Percentiles rank a stretch among this genome's conserved stretches.
Evolutionary conservation across 2,888 invertebrate species (phyloP).

Genomic region (Oscheius sp.): DNA sequence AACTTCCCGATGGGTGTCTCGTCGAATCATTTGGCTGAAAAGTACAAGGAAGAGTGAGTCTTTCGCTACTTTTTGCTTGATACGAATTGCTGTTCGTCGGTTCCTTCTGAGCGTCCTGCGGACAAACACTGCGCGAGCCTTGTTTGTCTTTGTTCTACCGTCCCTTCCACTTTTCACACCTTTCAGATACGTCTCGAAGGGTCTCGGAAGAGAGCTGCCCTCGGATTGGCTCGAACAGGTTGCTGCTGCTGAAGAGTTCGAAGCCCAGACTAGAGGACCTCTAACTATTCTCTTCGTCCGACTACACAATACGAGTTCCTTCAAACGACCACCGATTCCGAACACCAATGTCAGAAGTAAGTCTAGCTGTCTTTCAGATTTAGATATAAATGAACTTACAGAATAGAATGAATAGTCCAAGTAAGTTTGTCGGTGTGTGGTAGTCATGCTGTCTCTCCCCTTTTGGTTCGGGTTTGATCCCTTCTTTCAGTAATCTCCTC

Average conservation of each 20-base stretch:
- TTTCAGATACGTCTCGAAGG: constrained; percentile 57
- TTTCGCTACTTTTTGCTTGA: constrained; percentile 1
- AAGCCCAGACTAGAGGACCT: constrained; percentile 59
- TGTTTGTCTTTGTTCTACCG: constrained; percentile 6
- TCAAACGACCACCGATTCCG: constrained; percentile 56
- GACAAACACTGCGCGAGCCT: constrained; percentile 3
- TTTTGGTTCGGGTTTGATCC: constrained; percentile 23
- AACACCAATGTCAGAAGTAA: constrained; percentile 54
- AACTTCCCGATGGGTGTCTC: constrained; percentile 62
- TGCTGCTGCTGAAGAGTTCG: constrained; percentile 64
- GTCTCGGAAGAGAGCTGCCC: constrained; percentile 56
- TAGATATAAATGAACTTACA: neutral
- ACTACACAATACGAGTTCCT: constrained; percentile 56
- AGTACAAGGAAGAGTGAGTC: constrained; percentile 61
- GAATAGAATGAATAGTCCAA: constrained; percentile 4
- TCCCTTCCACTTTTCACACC: neutral
- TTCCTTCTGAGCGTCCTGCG: neutral
- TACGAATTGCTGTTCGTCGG: neutral
- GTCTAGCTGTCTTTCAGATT: constrained; percentile 7
- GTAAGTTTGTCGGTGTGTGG: constrained; percentile 13
- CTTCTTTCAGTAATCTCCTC: constrained; percentile 40
- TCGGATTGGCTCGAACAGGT: constrained; percentile 64
- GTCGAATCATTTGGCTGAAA: constrained; percentile 58
- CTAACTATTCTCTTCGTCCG: constrained; percentile 63
- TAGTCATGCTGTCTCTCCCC: neutral